Base-by-base conservation (phyloP, 2,797 vertebrate species). In the Enteromius mattozi region DNA sequence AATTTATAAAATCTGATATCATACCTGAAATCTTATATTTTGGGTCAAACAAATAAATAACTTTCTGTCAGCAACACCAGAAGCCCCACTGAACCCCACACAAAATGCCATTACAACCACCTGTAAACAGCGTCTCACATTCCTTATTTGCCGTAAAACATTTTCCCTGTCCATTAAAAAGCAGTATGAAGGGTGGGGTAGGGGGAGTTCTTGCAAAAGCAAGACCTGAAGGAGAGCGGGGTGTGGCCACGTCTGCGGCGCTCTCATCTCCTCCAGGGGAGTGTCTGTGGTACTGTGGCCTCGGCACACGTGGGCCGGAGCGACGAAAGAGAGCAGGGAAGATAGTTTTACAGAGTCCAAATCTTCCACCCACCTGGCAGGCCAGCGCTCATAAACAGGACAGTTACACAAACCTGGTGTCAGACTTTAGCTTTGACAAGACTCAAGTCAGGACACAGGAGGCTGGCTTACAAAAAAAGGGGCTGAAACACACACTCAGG, bases 351-450 rank as follows among this genome's bases (percentile, higher is more conserved):
- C 77, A 65, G 13, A 86, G 78, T 54, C 24, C 47, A 93, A 89
- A 86, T 94, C 94, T 94, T 94, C 94, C 94, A 94, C 94, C 94
- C 94, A 95, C 94, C 94, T 90, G 42, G 78, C 63, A 84, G 63
- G 47, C 78, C 49, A 77, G 89, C 82, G 89, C 91, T 94, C 93
- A 94, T 94, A 95, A 95, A 93, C 93, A 92, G 93, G 82, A 71
- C 91, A 85, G 87, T 76, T 90, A 89, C 91, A 89, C 90, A 71
- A 85, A 84, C 49, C 78, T 82, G 82, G 33, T 14, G 65, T 86
- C 83, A 88, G 81, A 87, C 82, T 69, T 4, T 40, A 59, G 81
- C 42, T 68, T n/a, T 40, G 63, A 79, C 66, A 4, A 76, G 61
- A 65, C 45, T 16, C 16, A 16, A 91, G 90, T 89, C 54, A 85